Evolutionary conservation across 2,888 invertebrate species (phyloP), one percentile per base, ranked within the genome.

Genomic region (Nysson spinosus): DNA sequence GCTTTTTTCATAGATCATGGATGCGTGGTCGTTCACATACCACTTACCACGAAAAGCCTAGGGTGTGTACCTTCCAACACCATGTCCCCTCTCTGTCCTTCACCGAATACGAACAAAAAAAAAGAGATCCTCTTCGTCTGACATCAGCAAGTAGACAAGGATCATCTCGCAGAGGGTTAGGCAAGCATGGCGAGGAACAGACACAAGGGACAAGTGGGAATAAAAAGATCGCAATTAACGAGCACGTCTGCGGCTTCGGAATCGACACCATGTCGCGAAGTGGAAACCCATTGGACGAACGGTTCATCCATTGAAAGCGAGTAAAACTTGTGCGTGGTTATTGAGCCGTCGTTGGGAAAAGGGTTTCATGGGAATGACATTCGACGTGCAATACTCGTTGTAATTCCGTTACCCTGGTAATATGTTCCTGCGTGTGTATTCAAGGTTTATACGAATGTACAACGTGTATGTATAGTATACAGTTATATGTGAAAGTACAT

Each of bases 151-250:
- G n/a, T n/a, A n/a, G n/a, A n/a, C n/a, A n/a, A n/a, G 17, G 7
- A 11, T 17, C n/a, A 5, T 6, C 24, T 11, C 0, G n/a, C 2
- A 12, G 14, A 1, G 6, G 6, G 1, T 5, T 3, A 11, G 24
- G 14, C 24, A 24, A 24, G n/a, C 4, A n/a, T 9, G 11, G 14
- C 9, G 6, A 30, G 6, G 11, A 4, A 4, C 1, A 30, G 30
- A 30, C n/a, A 30, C 6, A n/a, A 35, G 37, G 39, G 55, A 42
- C 50, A 62, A 56, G 62, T 30, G 39, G 54, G 58, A 67, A 69
- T 72, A 72, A 72, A 72, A 69, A 62, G 69, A 65, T 71, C 54
- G 72, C 65, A 72, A 72, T 72, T 72, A 72, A 72, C 72, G 72
- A 60, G 62, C 62, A 51, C 50, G 57, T 62, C 71, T 62, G 56